A percentile compares a stretch with the other conserved stretches of the same genome.
phyloP scores from a whole-genome alignment of 2,797 vertebrate genomes.

The Pempheris klunzingeri region DNA sequence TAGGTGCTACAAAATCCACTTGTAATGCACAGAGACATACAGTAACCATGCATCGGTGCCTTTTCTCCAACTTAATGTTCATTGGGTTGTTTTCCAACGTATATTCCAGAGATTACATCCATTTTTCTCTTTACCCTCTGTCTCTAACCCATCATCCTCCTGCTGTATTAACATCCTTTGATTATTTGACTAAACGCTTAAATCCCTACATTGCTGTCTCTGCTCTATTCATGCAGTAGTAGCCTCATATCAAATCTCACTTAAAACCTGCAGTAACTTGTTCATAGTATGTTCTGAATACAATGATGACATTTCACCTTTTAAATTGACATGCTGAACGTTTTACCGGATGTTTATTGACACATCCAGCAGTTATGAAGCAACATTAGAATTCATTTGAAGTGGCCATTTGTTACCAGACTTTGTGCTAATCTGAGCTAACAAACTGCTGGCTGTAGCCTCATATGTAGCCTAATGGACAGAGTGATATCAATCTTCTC shows the following conservation, averaged over 20 bases:
- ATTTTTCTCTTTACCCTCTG: not conserved
- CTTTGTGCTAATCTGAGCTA: conserved; percentile 9
- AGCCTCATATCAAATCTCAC: no score
- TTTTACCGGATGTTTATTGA: no score
- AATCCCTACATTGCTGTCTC: no score
- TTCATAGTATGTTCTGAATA: no score
- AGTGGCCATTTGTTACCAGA: not conserved
- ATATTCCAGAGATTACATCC: not conserved
- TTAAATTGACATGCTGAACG: no score
- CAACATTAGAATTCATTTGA: no score
- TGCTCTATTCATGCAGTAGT: no score
- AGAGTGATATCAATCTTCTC: not conserved
- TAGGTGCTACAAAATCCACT: not conserved
- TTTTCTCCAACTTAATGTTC: not conserved
- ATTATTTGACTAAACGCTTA: no score
- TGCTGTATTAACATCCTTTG: not conserved
- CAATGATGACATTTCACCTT: no score
- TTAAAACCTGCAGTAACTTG: no score
- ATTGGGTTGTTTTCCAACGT: not conserved
- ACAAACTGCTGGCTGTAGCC: not conserved
- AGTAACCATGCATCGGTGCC: not conserved
- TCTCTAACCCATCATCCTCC: not conserved
- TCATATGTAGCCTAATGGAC: not conserved
- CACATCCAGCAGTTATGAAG: no score
- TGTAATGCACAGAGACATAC: not conserved